Evolutionary conservation across 2,797 vertebrate species (phyloP).

Genomic region (Chiroxiphia lanceolata): DNA sequence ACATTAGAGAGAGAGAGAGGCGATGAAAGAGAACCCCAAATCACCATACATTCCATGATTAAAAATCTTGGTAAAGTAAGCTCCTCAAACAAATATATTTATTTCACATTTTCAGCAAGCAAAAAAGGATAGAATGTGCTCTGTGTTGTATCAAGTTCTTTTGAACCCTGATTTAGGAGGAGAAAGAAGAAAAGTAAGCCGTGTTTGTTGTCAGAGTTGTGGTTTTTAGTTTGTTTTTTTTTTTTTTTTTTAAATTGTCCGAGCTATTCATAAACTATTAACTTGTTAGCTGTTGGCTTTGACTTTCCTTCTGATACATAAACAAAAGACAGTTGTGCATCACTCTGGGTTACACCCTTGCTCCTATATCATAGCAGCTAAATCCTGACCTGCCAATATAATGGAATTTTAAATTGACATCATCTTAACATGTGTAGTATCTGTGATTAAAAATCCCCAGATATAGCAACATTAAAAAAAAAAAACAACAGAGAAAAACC

Average conservation of each 20-base stretch:
- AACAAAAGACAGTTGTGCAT: background rate
- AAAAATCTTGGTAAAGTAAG: background rate
- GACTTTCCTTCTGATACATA: background rate
- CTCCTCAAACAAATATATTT: background rate
- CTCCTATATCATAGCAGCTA: background rate
- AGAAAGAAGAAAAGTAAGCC: background rate
- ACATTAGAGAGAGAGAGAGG: background rate
- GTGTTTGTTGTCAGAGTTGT: background rate
- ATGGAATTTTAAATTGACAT: background rate
- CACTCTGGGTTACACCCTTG: background rate
- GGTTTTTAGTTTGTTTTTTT: background rate
- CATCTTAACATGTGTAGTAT: background rate
- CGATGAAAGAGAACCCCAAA: conserved; percentile 21
- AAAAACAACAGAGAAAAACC: rapidly evolving
- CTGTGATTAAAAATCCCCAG: background rate
- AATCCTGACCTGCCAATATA: background rate
- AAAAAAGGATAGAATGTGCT: background rate
- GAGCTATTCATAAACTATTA: background rate
- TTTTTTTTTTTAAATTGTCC: background rate
- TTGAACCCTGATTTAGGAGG: background rate
- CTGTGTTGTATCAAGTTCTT: background rate
- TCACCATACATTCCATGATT: background rate
- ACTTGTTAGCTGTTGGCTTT: background rate
- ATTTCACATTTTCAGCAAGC: background rate
- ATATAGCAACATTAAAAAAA: background rate